Evolutionary conservation across 2,113 vertebrate species (phyloP).

Genomic region (Silurus meridionalis): DNA sequence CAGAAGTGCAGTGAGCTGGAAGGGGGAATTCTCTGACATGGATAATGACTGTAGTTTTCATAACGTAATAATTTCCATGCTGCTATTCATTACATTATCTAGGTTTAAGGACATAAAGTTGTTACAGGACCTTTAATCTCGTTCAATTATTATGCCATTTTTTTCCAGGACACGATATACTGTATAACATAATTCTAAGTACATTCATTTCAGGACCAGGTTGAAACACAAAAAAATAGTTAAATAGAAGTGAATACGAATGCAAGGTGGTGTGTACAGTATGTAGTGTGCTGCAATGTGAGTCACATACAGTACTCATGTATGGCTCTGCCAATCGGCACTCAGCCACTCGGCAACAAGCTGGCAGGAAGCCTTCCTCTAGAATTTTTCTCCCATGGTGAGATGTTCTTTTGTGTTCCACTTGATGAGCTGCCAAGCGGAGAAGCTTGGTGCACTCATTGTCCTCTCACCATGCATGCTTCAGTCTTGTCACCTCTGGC

Average conservation of each 20-base stretch:
- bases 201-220: neutral
- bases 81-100: no score
- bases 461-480: neutral
- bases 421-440: slow-evolving; percentile 6
- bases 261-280: neutral
- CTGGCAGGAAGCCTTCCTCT: neutral
- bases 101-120: no score
- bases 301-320: neutral
- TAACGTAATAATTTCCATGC: no score
- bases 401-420: slow-evolving; percentile 20
- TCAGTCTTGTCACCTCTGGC: neutral
- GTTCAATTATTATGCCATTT: no score
- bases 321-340: neutral
- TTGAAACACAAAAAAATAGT: neutral
- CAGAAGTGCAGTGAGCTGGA: no score
- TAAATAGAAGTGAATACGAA: neutral
- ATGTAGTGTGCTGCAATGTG: neutral
- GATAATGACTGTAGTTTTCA: no score
- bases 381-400: neutral
- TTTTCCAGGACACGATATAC: no score
- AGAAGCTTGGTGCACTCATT: neutral
- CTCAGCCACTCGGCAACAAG: neutral
- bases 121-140: no score
- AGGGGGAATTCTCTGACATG: no score
- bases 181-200: neutral